Evolutionary conservation across 2,888 invertebrate genomes (phyloP), one percentile per base, ranked within the genome.

Genomic region (Lepidocyrtinus sp.): DNA sequence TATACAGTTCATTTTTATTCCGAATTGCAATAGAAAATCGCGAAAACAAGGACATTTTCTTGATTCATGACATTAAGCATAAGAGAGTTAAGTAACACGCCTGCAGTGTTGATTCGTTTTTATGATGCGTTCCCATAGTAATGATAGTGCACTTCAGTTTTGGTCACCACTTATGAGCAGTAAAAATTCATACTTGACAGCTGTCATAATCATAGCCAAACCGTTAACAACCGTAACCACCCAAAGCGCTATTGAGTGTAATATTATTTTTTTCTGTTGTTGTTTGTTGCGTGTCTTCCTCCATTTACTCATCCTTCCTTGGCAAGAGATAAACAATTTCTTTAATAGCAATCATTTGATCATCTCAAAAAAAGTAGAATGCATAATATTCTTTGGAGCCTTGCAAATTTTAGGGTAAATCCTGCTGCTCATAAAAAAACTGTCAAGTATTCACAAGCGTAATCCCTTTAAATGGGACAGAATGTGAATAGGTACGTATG

Each of bases 201-300:
- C 63, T 27, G 1, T 64, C 25, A 64, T 64, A 55, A 55, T 55
- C 55, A 27, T 55, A 62, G 46, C 61, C 68, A 71, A 65, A 65
- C 78, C 78, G 72, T 73, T 72, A 79, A 74, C 74, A 79, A 79
- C 79, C 73, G 46, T 74, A 79, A 65, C 79, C 79, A 79, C 79
- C 79, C 74, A 79, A 50, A 72, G 79, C 74, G 79, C 74, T 79
- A 79, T 73, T 78, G 73, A 64, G 70, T 73, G 21, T 68, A 67
- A 65, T 72, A 77, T 72, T 77, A 27, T 65, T 46, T 55, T 55
- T 71, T 61, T 61, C 12, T 67, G 59, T 61, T 70, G 61, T 74
- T 7, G 9, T 55, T 62, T 69, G 62, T 73, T 79, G 74, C 79
- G 74, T 79, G 78, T 64, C 69, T 63, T 64, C 69, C 69, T 70